These are phyloP conservation scores for Drosophila dunni DNA, from an alignment of 1,140 invertebrate genomes.

Conservation along the genomic window DNA sequence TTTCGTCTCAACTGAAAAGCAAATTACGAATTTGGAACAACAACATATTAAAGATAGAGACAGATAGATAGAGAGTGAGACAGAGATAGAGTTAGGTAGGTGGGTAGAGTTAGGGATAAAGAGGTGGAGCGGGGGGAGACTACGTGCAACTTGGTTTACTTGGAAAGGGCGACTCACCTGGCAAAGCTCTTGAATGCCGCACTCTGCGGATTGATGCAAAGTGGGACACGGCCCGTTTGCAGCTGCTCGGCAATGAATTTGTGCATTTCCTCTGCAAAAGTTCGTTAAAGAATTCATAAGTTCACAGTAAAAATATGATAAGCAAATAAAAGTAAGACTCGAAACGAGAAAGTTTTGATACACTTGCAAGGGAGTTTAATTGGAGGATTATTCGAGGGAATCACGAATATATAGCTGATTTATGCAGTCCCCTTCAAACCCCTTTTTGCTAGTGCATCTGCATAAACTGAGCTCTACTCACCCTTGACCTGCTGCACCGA, in stretches of 20 bases:
- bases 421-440: no score
- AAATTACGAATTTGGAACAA: slow-evolving; percentile 35
- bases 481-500: slow-evolving; percentile 97
- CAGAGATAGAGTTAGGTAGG: not conserved
- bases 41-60: slow-evolving; percentile 31
- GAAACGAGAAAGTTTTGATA: no score
- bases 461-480: slow-evolving; percentile 80
- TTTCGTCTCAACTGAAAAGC: slow-evolving; percentile 42
- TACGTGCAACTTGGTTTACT: slow-evolving; percentile 22
- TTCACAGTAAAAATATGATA: not conserved
- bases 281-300: not conserved
- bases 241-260: slow-evolving; percentile 99
- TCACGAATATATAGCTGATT: no score
- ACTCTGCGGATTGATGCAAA: slow-evolving; percentile 99
- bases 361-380: no score
- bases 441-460: no score
- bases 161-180: slow-evolving; percentile 91
- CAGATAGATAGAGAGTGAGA: slow-evolving; percentile 24
- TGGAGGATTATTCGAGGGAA: no score
- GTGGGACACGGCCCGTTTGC: slow-evolving; percentile 95
- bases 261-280: slow-evolving; percentile 96
- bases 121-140: not conserved
- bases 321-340: not conserved
- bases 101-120: not conserved
- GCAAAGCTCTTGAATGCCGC: slow-evolving; percentile 99